Percentiles rank a stretch among this genome's conserved stretches.
These are phyloP conservation scores for Leptinotarsa rubiginosa DNA, from an alignment of 2,888 invertebrate genomes.

Conservation along the genomic window DNA sequence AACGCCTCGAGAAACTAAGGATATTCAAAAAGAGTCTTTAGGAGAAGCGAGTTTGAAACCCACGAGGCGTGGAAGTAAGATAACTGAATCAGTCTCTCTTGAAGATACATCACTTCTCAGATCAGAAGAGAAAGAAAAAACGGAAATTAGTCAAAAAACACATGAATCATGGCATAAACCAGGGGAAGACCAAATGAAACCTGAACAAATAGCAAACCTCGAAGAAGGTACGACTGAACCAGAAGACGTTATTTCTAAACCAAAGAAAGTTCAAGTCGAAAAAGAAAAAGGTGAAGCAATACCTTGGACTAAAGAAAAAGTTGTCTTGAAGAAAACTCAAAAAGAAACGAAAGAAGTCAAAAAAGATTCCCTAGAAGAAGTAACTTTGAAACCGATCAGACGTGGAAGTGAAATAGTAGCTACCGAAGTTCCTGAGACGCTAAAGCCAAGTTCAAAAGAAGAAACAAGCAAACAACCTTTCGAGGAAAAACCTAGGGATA, in stretches of 20 bases:
- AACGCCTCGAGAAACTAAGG: slow-evolving; percentile 43
- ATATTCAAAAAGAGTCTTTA: slow-evolving; percentile 59
- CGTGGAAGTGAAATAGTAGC: slow-evolving; percentile 32
- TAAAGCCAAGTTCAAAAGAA: slow-evolving; percentile 50
- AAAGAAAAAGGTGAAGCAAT: slow-evolving; percentile 59
- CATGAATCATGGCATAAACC: slow-evolving; percentile 53
- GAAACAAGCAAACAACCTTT: slow-evolving; percentile 50
- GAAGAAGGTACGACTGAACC: slow-evolving; percentile 15
- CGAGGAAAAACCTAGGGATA: slow-evolving; percentile 58
- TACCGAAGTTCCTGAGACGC: slow-evolving; percentile 14
- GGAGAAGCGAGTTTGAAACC: slow-evolving; percentile 46
- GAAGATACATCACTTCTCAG: slow-evolving; percentile 60
- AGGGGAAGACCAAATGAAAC: slow-evolving; percentile 40
- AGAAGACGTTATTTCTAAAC: background rate
- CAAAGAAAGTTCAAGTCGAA: background rate
- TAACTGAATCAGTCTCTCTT: slow-evolving; percentile 57
- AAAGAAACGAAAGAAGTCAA: slow-evolving; percentile 66
- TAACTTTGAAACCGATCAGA: slow-evolving; percentile 69
- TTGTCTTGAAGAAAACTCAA: slow-evolving; percentile 65
- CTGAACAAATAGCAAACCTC: slow-evolving; percentile 19
- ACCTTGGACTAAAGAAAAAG: slow-evolving; percentile 74
- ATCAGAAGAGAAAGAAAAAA: slow-evolving; percentile 18
- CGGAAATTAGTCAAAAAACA: slow-evolving; percentile 33
- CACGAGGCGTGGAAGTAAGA: slow-evolving; percentile 44
- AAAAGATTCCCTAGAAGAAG: slow-evolving; percentile 64